Evolutionary conservation across 2,888 invertebrate genomes (phyloP), one percentile per base, ranked within the genome.

Genomic region (Conops quadrifasciatus): DNA sequence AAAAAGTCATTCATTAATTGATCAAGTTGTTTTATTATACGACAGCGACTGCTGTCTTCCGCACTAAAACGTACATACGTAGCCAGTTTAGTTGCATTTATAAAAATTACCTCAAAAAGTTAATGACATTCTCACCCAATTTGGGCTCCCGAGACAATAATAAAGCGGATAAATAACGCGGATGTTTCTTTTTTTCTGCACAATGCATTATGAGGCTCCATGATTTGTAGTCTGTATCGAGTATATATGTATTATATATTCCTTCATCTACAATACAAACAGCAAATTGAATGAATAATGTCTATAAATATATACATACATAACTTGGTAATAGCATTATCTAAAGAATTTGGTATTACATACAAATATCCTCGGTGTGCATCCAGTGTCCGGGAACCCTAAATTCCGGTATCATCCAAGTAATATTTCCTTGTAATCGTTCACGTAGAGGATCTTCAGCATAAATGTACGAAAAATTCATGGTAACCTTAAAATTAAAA

Each of bases 381-480:
- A 92, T 89, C 95, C 95, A 95, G 80, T 95, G 95, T 0, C 93
- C 93, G 0, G 94, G 94, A 69, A 90, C 87, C 68, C 88, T 88
- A 66, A 91, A 86, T 77, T 93, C 91, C 0, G 92, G 92, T 72
- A 95, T 91, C 78, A 89, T 88, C 94, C 94, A 95, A 0, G 95
- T 95, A 76, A 95, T 94, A 82, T 95, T 95, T 0, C 95, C 95
- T 58, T 91, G 88, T 9, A 95, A 88, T 73, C 90, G 90, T 83
- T 95, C 94, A 30, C 93, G 91, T 7, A 92, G 85, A 0, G 95
- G 94, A 85, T 95, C 95, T 81, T 95, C 94, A 0, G 91, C 91
- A 79, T 92, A 95, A 70, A 92, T 92, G 83, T 94, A 95, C 1
- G 93, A 94, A 85, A 95, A 94, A 86, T 94, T 94, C 94, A 95